Percentiles rank a stretch among this genome's conserved stretches.
Evolutionary conservation across 2,113 vertebrate genomes (phyloP).

Genomic region (Chlamydotis undulata): DNA sequence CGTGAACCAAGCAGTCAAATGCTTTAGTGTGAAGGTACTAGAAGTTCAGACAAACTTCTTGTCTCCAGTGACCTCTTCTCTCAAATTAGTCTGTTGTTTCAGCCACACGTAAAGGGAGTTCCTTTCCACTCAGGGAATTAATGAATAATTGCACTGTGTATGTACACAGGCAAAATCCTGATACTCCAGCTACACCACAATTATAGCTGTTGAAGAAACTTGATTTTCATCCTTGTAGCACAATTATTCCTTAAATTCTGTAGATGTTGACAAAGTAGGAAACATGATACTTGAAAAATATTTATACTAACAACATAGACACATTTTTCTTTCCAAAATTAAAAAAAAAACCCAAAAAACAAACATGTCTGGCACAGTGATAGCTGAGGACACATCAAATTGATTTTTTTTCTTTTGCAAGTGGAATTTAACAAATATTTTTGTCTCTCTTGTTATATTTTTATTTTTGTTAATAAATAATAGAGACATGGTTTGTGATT

Average conservation of each 20-base stretch:
- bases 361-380: neutral
- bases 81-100: neutral
- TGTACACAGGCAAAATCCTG: neutral
- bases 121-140: neutral
- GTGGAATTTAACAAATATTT: neutral
- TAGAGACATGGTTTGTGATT: neutral
- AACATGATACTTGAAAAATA: neutral
- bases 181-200: neutral
- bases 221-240: neutral
- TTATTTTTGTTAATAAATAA: neutral
- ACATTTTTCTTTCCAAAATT: neutral
- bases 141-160: neutral
- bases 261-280: neutral
- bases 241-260: neutral
- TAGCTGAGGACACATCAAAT: neutral
- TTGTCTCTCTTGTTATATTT: neutral
- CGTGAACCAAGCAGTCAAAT: neutral
- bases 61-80: neutral
- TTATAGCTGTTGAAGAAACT: neutral
- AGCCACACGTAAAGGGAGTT: neutral
- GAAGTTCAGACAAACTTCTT: neutral
- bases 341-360: neutral
- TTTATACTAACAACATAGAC: neutral
- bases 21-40: neutral
- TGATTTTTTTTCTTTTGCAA: neutral